phyloP scores from a whole-genome alignment of 2,113 vertebrate genomes.

The Rhea pennata region DNA sequence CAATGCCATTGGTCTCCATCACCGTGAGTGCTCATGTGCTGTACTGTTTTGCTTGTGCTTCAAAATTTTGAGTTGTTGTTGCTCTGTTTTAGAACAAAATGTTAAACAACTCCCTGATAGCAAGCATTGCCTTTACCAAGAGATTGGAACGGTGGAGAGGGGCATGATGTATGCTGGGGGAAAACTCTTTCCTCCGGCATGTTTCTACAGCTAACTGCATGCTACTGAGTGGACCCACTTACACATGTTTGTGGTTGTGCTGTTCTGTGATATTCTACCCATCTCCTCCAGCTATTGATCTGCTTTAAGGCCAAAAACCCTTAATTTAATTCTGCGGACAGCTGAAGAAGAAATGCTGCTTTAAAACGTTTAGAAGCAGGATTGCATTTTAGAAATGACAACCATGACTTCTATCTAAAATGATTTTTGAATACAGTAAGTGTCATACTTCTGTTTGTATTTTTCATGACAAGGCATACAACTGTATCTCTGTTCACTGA shows the following conservation, averaged over 20 bases:
- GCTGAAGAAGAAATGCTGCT: not conserved
- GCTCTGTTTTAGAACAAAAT: not conserved
- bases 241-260: not conserved
- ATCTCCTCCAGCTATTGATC: not conserved
- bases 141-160: not conserved
- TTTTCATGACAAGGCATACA: not conserved
- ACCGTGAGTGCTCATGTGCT: not conserved
- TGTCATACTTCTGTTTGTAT: not conserved
- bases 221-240: not conserved
- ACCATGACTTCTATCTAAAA: not conserved
- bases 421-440: not conserved
- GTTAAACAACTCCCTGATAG: not conserved
- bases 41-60: not conserved
- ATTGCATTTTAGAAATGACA: not conserved
- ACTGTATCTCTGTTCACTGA: not conserved
- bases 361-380: not conserved
- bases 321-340: conserved; percentile 14
- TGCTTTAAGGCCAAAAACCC: not conserved
- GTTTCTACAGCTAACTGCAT: not conserved
- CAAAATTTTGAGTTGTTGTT: not conserved
- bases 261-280: not conserved
- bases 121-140: not conserved
- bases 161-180: no score
- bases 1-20: not conserved
- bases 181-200: not conserved